Evolutionary conservation across 2,797 vertebrate species (phyloP), one percentile per base, ranked within the genome.

Genomic region (Apogon talboti): DNA sequence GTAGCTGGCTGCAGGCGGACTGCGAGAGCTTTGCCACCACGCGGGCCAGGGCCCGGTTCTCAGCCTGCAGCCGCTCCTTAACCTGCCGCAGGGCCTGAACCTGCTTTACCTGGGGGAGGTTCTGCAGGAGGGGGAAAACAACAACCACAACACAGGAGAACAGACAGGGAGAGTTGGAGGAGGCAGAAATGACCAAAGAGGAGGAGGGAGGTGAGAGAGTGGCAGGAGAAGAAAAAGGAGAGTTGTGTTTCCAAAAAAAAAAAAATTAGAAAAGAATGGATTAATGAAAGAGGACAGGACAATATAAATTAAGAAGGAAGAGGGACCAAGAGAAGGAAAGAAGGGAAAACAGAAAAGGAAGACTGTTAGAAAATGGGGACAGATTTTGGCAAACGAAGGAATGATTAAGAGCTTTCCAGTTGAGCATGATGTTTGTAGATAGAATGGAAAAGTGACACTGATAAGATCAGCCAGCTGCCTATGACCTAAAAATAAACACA

Each of bases 11-110:
- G 93, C 74, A 95, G 94, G 96, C 91, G 77, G 91, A 94, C 93
- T 94, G 94, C 92, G 96, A 95, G 72, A 96, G 96, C 91, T 96
- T 98, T 82, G 95, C 95, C 95, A 98, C 89, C 93, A 97, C 97
- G 71, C 96, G 95, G 87, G 95, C 95, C 95, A 99, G 95, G 82
- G 96, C 97, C 94, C 96, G 95, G 94, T 98, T 99, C 94, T 98
- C 97, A 83, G 95, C 95, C 95, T 97, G 92, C 94, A 99, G 95
- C 73, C 94, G 95, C 91, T 98, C 96, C 94, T 98, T 98, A 92
- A 96, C 93, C 93, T 95, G 94, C 86, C 94, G 95, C 95, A 98
- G 95, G 92, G 95, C 93, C 38, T 96, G 95, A 94, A 97, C 96
- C 94, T 98, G 96, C 93, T 96, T 97, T 96, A 98, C 94, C 95